Base-by-base conservation (phyloP, 2,797 vertebrate genomes). In the Gobionotothen gibberifrons region DNA sequence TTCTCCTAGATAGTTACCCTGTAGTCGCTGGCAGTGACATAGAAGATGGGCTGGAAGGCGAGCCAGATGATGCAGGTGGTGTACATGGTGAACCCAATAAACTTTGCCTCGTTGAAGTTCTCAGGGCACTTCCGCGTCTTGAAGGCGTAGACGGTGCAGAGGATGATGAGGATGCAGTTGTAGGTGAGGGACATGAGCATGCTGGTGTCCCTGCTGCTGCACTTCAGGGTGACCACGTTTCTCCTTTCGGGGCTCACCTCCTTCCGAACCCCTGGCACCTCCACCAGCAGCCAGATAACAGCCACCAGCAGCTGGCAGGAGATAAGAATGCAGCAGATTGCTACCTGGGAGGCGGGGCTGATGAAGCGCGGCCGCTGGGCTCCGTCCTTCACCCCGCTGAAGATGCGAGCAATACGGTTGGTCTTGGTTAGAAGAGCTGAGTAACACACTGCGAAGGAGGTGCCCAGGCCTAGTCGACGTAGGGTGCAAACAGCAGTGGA, bases 61-160 rank as follows among this genome's bases (percentile, higher is more conserved):
- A 99, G 94, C 98, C 98, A 99, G 95, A 99, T 99, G 95, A 99
- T 99, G 90, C 98, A 99, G 62, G 98, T 99, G 1, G 98, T 99
- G 85, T 99, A 99, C 98, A 99, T 99, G 84, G 98, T 99, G 87
- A 99, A 99, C 16, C 98, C 98, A 0, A 99, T 99, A 91, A 99
- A 99, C 86, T 99, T 99, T 90, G 98, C 98, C 91, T 99, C 98
- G 0, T 99, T 99, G 95, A 99, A 99, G 91, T 99, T 99, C 85
- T 99, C 98, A 0, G 98, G 98, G 85, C 98, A 99, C 92, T 99
- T 99, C 55, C 98, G 93, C 19, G 98, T 99, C 96, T 99, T 99
- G 93, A 99, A 99, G 82, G 98, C 98, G 0, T 99, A 99, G 87
- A 98, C 96, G 3, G 98, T 99, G 93, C 98, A 99, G 83, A 99